Percentiles rank a stretch among this genome's conserved stretches.
These are phyloP conservation scores for Coracopsis vasa DNA, from an alignment of 2,113 vertebrate species.

Conservation along the genomic window DNA sequence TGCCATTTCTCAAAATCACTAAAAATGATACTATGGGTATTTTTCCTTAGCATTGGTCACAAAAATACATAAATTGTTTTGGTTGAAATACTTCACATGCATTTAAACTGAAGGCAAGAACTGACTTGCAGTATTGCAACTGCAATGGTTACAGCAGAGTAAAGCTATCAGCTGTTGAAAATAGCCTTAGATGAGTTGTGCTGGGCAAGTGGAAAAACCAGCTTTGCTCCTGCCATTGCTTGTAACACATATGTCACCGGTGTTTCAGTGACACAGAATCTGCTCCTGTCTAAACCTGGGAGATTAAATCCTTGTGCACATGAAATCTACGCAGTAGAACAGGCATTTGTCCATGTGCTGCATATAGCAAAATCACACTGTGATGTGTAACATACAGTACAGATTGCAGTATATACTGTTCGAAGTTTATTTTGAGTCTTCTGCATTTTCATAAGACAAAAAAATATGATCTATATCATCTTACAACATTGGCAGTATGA, in stretches of 20 bases:
- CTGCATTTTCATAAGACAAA: conserved; percentile 71
- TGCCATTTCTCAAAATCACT: not conserved
- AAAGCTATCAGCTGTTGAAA: not conserved
- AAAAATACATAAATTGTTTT: not conserved
- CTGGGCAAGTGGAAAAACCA: not conserved
- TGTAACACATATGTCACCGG: not conserved
- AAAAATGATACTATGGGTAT: not conserved
- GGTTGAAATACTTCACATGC: not conserved
- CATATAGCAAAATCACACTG: conserved; percentile 59
- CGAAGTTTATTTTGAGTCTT: conserved; percentile 67
- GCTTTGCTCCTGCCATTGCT: not conserved
- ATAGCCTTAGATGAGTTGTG: not conserved
- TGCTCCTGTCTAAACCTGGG: conserved; percentile 1
- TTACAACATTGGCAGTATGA: conserved; percentile 71
- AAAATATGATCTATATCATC: conserved; percentile 71
- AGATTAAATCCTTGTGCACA: conserved; percentile 32
- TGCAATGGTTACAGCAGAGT: not conserved
- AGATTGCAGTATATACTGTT: conserved; percentile 66
- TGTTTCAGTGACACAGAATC: not conserved
- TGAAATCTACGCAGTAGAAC: conserved; percentile 3
- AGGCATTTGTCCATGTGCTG: conserved; percentile 62
- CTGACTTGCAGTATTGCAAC: not conserved
- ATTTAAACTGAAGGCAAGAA: not conserved
- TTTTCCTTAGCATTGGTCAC: not conserved
- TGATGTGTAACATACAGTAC: conserved; percentile 65